phyloP scores from a whole-genome alignment of 2,888 invertebrate species.

The Sarcophaga caerulescens region DNA sequence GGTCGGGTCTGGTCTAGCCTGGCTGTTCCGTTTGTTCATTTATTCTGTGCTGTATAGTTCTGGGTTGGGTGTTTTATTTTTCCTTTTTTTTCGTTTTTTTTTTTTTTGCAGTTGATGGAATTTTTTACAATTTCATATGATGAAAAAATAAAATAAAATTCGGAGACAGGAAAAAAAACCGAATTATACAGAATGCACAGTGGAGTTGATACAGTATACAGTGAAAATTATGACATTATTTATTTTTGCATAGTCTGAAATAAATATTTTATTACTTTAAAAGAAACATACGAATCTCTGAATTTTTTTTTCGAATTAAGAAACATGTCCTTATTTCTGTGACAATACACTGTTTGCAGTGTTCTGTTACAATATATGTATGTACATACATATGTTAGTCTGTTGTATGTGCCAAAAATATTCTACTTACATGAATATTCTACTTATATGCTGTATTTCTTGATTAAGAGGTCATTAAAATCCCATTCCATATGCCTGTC shows the following conservation, averaged over 20 bases:
- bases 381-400: too few species aligned
- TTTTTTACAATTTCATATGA: too few species aligned
- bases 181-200: too few species aligned
- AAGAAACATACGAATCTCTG: too few species aligned
- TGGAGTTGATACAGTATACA: too few species aligned
- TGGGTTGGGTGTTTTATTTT: too few species aligned
- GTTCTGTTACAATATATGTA: constrained; percentile 4
- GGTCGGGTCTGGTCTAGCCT: neutral
- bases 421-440: neutral
- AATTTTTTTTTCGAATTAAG: too few species aligned
- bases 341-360: neutral
- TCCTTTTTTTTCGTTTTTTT: too few species aligned
- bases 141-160: too few species aligned
- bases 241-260: neutral
- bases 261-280: neutral
- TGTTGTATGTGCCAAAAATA: neutral
- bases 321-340: neutral
- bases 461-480: constrained; percentile 57
- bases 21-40: too few species aligned
- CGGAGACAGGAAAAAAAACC: too few species aligned
- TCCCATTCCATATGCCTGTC: constrained; percentile 51
- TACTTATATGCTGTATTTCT: constrained; percentile 28
- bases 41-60: too few species aligned
- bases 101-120: neutral
- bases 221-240: neutral